These are phyloP conservation scores for Pundamilia nyererei DNA, from an alignment of 2,113 vertebrate genomes.

Conservation along the genomic window DNA sequence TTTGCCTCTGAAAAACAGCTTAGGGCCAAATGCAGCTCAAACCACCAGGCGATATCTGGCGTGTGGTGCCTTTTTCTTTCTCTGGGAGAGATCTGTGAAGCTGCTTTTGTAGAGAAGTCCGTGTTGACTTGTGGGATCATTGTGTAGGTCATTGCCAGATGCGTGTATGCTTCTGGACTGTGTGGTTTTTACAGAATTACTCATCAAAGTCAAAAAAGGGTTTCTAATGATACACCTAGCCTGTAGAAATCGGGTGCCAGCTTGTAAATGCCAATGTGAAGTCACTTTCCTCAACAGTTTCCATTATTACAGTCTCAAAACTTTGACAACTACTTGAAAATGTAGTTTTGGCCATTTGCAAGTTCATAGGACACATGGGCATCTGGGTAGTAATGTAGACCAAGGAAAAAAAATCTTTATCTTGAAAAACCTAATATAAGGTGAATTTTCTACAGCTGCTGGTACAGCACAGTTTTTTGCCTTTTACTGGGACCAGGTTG, in stretches of 20 bases:
- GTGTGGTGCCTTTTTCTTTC: neutral
- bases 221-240: neutral
- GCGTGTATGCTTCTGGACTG: neutral
- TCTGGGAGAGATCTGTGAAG: neutral
- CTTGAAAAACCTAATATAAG: neutral
- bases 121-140: neutral
- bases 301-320: neutral
- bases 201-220: neutral
- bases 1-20: constrained; percentile 24
- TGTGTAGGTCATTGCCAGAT: neutral
- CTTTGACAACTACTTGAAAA: neutral
- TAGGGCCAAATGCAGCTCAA: neutral
- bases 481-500: neutral
- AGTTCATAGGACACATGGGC: neutral
- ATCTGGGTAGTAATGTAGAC: neutral
- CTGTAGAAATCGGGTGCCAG: neutral
- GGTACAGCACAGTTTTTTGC: neutral
- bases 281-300: neutral
- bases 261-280: neutral
- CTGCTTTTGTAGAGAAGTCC: neutral
- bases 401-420: neutral
- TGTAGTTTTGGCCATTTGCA: neutral
- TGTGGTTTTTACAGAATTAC: neutral
- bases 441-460: neutral
- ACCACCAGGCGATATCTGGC: neutral